These are phyloP conservation scores for Crossocerus cetratus DNA, from an alignment of 2,888 invertebrate species.

Conservation along the genomic window DNA sequence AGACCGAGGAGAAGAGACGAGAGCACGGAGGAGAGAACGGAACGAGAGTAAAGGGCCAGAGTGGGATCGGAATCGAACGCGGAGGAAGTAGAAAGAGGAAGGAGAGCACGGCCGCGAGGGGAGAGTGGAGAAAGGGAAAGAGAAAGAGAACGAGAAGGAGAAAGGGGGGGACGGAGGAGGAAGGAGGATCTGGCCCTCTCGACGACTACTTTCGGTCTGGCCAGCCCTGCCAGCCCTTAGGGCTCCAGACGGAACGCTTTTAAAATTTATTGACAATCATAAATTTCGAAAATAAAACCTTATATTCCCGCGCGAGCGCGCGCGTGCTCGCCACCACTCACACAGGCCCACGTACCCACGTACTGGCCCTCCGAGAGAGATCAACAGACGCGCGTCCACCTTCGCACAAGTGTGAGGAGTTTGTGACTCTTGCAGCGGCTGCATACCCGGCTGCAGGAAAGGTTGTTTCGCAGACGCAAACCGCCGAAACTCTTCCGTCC, in stretches of 20 bases:
- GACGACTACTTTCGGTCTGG: constrained; percentile 70
- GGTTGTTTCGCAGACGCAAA: constrained; percentile 55
- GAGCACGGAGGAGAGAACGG: constrained; percentile 40
- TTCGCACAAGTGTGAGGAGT: constrained; percentile 30
- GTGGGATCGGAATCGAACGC: constrained; percentile 16
- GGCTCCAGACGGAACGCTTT: constrained; percentile 77
- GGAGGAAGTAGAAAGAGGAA: constrained; percentile 35
- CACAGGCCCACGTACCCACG: constrained; percentile 24
- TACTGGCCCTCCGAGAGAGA: background rate
- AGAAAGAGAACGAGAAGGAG: constrained; percentile 5
- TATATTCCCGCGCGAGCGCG: constrained; percentile 69
- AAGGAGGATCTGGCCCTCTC: constrained; percentile 58
- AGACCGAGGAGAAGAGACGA: constrained; percentile 42
- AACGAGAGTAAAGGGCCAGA: constrained; percentile 28
- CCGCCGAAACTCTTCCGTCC: constrained; percentile 34
- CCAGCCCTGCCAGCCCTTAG: constrained; percentile 75
- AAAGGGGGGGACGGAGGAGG: constrained; percentile 18
- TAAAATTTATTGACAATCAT: constrained; percentile 78
- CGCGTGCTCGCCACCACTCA: constrained; percentile 37
- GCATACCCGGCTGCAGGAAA: constrained; percentile 58
- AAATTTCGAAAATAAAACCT: constrained; percentile 78
- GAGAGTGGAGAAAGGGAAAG: constrained; percentile 38
- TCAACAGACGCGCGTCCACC: no score
- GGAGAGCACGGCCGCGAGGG: constrained; percentile 32
- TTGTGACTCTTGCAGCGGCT: constrained; percentile 56